These are phyloP conservation scores for Nemapogon koenigi DNA, from an alignment of 2,888 invertebrate species.

Conservation along the genomic window DNA sequence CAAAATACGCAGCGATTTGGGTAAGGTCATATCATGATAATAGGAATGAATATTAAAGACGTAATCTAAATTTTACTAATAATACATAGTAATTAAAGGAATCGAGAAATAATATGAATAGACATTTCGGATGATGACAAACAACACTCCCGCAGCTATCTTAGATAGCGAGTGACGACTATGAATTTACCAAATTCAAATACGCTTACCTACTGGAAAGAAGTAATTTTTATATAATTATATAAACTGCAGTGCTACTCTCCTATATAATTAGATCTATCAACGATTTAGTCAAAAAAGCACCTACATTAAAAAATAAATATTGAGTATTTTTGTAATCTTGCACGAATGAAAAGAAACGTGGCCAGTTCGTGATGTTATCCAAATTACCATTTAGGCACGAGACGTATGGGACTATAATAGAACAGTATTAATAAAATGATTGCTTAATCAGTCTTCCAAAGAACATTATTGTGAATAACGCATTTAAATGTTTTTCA, in stretches of 20 bases:
- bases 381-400: no score
- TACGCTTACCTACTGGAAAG: conserved; percentile 3
- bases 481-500: conserved; percentile 7
- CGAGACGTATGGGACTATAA: conserved; percentile 9
- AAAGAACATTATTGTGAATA: conserved; percentile 5
- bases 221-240: conserved; percentile 5
- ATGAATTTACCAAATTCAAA: conserved; percentile 5
- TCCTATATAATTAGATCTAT: no score
- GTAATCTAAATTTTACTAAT: neutral
- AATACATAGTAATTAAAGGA: neutral
- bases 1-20: neutral
- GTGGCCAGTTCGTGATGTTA: no score
- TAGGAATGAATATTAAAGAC: neutral
- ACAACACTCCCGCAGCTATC: neutral
- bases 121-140: neutral
- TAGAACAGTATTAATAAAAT: conserved; percentile 7
- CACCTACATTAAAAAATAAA: no score
- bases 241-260: no score
- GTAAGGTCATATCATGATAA: conserved; percentile 6
- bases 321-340: no score
- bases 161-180: neutral
- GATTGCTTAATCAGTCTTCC: conserved; percentile 6
- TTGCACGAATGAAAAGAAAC: no score
- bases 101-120: neutral
- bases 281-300: no score